A percentile compares a stretch with the other conserved stretches of the same genome.
Conservation (phyloP, 2,797 vertebrate species). For the Paramormyrops hopkinsi region DNA sequence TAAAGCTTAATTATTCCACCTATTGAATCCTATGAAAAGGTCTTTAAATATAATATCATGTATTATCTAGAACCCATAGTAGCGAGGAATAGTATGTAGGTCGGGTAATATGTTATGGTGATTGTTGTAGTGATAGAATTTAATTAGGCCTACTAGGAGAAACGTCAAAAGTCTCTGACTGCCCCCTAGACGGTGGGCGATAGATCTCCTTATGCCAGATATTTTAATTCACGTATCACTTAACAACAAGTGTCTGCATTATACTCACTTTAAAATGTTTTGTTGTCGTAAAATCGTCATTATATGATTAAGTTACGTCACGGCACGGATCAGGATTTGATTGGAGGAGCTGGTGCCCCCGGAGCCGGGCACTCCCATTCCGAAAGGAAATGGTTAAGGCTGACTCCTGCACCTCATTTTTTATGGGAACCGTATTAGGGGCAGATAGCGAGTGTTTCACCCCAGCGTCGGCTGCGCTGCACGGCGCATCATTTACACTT, state of each 20-base stretch:
- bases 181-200: neutral
- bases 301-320: neutral
- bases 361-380: neutral
- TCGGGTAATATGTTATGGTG: neutral
- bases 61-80: neutral
- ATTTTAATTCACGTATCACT: neutral
- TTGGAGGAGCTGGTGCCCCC: neutral
- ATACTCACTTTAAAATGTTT: neutral
- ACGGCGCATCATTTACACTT: neutral
- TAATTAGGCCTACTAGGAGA: neutral
- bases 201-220: neutral
- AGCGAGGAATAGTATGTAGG: neutral
- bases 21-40: neutral
- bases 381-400: slow-evolving; percentile 29
- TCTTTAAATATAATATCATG: neutral
- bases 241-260: neutral
- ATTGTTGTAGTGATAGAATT: neutral
- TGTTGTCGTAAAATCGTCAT: neutral
- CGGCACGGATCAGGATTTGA: neutral
- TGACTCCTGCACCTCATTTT: slow-evolving; percentile 17
- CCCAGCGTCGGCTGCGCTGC: slow-evolving; percentile 2
- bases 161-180: neutral
- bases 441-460: neutral
- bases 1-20: neutral
- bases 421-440: neutral